These are phyloP conservation scores for Camptogramma bilineatum DNA, from an alignment of 2,888 invertebrate species.

Conservation along the genomic window DNA sequence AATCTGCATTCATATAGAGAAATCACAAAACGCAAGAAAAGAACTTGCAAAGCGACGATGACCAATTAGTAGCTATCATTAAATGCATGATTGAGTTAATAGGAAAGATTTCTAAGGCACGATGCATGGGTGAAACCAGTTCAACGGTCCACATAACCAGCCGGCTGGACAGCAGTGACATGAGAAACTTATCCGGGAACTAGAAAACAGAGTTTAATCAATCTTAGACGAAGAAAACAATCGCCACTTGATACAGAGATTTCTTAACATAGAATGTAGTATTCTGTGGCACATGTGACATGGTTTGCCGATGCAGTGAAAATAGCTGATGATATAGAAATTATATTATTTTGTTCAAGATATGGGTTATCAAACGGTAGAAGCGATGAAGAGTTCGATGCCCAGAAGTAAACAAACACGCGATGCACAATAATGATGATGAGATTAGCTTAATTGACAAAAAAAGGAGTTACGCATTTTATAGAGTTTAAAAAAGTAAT, in stretches of 20 bases:
- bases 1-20: slow-evolving; percentile 15
- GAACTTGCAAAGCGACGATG: slow-evolving; percentile 44
- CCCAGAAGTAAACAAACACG: neutral
- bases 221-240: slow-evolving; percentile 10
- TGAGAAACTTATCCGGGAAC: slow-evolving; percentile 77
- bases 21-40: slow-evolving; percentile 30
- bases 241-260: neutral
- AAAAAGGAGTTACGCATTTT: neutral
- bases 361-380: neutral
- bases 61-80: slow-evolving; percentile 65
- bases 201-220: slow-evolving; percentile 56
- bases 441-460: neutral
- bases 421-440: neutral
- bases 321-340: no score
- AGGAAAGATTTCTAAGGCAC: slow-evolving; percentile 62
- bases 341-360: no score
- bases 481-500: neutral
- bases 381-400: neutral
- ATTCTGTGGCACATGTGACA: no score
- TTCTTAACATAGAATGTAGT: neutral
- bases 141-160: slow-evolving; percentile 81
- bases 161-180: slow-evolving; percentile 75
- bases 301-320: no score
- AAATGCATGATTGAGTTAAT: slow-evolving; percentile 80
- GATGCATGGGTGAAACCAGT: slow-evolving; percentile 78